phyloP scores from a whole-genome alignment of 2,888 invertebrate species.

The Alcis repandata region DNA sequence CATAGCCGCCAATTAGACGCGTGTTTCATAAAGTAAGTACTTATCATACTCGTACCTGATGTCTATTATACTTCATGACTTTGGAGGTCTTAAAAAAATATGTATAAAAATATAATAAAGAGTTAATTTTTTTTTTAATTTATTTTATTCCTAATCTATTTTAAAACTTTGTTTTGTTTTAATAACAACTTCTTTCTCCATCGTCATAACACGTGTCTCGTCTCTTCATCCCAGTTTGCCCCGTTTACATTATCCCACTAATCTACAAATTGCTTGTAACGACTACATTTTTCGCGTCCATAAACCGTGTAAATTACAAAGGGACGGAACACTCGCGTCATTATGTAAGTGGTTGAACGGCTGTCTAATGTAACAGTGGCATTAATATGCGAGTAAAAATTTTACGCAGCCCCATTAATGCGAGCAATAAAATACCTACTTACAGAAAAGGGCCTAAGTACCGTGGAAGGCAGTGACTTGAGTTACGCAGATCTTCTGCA shows the following conservation, averaged over 20 bases:
- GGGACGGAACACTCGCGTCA: conserved; percentile 17
- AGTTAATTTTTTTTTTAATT: no score
- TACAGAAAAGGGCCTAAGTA: conserved; percentile 19
- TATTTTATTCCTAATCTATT: no score
- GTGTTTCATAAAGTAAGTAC: no score
- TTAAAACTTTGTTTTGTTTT: no score
- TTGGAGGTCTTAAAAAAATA: no score
- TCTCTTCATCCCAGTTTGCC: no score
- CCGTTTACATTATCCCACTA: background rate
- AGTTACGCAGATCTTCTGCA: background rate
- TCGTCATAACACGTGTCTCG: no score
- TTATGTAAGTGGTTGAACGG: conserved; percentile 28
- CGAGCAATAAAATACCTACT: conserved; percentile 27
- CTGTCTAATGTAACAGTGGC: conserved; percentile 27
- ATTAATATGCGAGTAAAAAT: conserved; percentile 36
- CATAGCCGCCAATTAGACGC: no score
- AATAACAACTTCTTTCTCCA: no score
- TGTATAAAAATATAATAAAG: no score
- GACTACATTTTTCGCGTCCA: conserved; percentile 10
- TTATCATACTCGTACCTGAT: no score
- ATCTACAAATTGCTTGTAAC: background rate
- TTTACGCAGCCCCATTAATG: conserved; percentile 36
- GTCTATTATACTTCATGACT: no score
- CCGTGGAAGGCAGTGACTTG: background rate
- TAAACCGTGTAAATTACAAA: conserved; percentile 25